Conservation (phyloP, 2,113 vertebrate genomes). For the Chunga burmeisteri region DNA sequence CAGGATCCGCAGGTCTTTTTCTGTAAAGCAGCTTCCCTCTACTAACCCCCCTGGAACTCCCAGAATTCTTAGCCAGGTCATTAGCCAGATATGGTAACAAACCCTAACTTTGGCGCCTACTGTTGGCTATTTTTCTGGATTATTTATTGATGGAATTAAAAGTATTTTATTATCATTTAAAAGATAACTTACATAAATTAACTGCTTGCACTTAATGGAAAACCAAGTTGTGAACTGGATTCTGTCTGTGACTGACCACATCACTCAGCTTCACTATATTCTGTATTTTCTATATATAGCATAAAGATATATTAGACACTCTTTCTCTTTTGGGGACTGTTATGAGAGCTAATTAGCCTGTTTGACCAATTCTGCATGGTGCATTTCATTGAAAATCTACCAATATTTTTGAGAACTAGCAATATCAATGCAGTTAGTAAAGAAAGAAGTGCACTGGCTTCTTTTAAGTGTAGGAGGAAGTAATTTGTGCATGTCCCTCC, state of each 20-base stretch:
- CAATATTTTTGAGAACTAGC: background rate
- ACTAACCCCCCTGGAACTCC: background rate
- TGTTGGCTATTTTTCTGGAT: background rate
- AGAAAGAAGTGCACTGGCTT: background rate
- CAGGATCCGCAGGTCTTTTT: background rate
- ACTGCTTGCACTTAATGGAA: background rate
- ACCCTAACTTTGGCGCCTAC: background rate
- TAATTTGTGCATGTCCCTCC: background rate
- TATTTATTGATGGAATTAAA: background rate
- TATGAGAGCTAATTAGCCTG: background rate
- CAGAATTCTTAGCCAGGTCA: background rate
- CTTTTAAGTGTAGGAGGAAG: background rate
- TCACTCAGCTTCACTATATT: background rate
- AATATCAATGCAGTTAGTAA: background rate
- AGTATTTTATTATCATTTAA: background rate
- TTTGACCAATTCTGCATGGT: background rate
- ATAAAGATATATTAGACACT: background rate
- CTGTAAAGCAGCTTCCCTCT: background rate
- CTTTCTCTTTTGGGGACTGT: background rate
- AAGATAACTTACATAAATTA: background rate
- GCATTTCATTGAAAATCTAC: background rate
- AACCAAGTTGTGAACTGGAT: background rate
- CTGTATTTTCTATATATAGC: background rate
- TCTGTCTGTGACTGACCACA: background rate
- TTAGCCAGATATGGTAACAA: background rate